Conservation (phyloP, 1,140 invertebrate genomes). For the Charaxes varanes region DNA sequence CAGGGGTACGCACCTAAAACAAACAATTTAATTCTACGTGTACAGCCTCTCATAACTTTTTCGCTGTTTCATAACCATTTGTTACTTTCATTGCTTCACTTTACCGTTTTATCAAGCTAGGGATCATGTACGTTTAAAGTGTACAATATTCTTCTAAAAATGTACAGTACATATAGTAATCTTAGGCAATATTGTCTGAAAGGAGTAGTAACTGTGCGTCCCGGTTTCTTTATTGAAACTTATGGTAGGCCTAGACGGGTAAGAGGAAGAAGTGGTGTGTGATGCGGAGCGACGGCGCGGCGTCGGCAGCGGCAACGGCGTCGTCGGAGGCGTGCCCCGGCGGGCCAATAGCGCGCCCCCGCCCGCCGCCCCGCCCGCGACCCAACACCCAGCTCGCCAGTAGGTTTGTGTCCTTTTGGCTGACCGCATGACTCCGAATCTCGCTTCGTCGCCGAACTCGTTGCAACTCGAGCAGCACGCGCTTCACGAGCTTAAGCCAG, state of each 20-base stretch:
- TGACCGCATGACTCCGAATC: conserved; percentile 75
- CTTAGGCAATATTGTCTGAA: too few species aligned
- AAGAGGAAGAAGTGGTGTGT: conserved; percentile 28
- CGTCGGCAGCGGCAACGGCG: conserved; percentile 31
- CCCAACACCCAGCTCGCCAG: conserved; percentile 61
- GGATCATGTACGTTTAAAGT: too few species aligned
- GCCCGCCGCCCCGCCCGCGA: conserved; percentile 52
- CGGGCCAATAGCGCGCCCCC: conserved; percentile 62
- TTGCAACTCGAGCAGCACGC: conserved; percentile 61
- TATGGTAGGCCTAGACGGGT: conserved; percentile 16
- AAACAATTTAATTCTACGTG: too few species aligned
- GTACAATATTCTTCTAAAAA: too few species aligned
- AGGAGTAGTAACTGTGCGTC: too few species aligned
- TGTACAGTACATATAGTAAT: too few species aligned
- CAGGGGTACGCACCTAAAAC: too few species aligned
- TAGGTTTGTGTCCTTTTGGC: conserved; percentile 75
- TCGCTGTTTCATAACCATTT: too few species aligned
- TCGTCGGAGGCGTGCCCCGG: conserved; percentile 60
- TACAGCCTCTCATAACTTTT: too few species aligned
- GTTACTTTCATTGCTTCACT: too few species aligned
- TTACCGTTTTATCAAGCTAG: too few species aligned
- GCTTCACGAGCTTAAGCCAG: conserved; percentile 62
- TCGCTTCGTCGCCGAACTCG: conserved; percentile 72
- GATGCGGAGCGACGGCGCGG: conserved; percentile 26
- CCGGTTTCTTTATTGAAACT: conserved; percentile 6